Conservation (phyloP, 2,888 invertebrate genomes). For the Sicus ferrugineus region DNA sequence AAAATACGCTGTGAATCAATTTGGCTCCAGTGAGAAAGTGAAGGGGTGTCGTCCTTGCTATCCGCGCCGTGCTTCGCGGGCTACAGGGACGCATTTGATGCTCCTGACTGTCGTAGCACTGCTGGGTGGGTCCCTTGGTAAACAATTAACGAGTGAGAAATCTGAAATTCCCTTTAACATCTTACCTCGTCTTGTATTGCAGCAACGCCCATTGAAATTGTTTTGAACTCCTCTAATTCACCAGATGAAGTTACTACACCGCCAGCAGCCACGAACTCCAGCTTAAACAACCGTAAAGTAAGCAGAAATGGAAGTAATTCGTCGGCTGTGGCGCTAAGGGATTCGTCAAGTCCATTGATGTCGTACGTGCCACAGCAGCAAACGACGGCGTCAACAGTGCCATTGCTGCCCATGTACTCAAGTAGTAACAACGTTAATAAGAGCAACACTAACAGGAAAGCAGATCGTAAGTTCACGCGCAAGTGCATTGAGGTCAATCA, state of each 20-base stretch:
- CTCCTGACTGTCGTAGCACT: background rate
- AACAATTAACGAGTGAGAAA: background rate
- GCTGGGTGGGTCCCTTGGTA: slow-evolving; percentile 5
- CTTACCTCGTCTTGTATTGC: slow-evolving; percentile 27
- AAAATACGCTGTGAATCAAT: background rate
- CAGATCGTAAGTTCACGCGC: slow-evolving; percentile 43
- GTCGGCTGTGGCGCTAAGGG: slow-evolving; percentile 32
- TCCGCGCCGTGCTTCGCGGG: background rate
- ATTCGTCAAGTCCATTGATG: slow-evolving; percentile 17
- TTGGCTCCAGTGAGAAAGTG: background rate
- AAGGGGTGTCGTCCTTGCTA: background rate
- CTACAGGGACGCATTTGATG: background rate
- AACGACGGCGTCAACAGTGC: slow-evolving; percentile 33
- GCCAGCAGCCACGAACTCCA: slow-evolving; percentile 34
- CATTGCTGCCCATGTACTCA: slow-evolving; percentile 40
- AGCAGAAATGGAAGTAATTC: slow-evolving; percentile 30
- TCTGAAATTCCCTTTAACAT: background rate
- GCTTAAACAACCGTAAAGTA: slow-evolving; percentile 2
- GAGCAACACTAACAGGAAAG: slow-evolving; percentile 38
- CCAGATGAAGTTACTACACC: slow-evolving; percentile 36
- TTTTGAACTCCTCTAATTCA: slow-evolving; percentile 44
- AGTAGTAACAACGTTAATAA: slow-evolving; percentile 33
- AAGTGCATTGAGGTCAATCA: background rate
- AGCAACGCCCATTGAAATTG: slow-evolving; percentile 52
- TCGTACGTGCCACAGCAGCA: slow-evolving; percentile 33